These are phyloP conservation scores for Nymphicus hollandicus DNA, from an alignment of 2,113 vertebrate species.

Conservation along the genomic window DNA sequence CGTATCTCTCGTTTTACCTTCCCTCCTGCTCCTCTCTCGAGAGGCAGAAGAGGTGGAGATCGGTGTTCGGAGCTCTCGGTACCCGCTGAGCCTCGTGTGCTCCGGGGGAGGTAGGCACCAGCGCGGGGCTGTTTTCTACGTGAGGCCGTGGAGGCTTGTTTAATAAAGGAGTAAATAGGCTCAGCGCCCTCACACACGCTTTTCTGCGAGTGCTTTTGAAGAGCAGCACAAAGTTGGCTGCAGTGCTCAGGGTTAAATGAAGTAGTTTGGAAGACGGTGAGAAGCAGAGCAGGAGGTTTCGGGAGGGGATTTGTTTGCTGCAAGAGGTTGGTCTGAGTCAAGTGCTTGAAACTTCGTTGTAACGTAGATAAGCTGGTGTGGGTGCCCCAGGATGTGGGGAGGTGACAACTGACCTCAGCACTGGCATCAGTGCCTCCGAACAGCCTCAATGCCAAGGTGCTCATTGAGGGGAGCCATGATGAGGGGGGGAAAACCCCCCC, in stretches of 20 bases:
- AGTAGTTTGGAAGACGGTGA: not conserved
- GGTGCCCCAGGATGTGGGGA: not conserved
- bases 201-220: not conserved
- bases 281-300: not conserved
- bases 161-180: not conserved
- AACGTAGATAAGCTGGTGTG: not conserved
- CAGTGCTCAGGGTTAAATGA: not conserved
- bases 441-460: not conserved
- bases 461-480: not conserved
- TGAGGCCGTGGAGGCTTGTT: not conserved
- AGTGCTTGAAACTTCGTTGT: conserved; percentile 4
- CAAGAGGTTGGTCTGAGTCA: not conserved
- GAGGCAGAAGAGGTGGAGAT: not conserved
- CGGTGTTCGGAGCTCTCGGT: not conserved
- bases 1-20: not conserved
- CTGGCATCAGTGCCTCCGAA: not conserved
- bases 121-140: not conserved
- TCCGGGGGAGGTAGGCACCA: not conserved
- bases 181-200: accelerated
- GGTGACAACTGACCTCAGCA: not conserved
- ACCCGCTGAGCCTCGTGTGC: not conserved
- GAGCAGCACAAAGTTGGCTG: not conserved
- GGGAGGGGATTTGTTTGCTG: not conserved
- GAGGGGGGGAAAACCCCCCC: not conserved
- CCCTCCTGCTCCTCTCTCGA: not conserved